A percentile compares a stretch with the other conserved stretches of the same genome.
Conservation (phyloP, 2,797 vertebrate genomes). For the Muraenolepis orangiensis region DNA sequence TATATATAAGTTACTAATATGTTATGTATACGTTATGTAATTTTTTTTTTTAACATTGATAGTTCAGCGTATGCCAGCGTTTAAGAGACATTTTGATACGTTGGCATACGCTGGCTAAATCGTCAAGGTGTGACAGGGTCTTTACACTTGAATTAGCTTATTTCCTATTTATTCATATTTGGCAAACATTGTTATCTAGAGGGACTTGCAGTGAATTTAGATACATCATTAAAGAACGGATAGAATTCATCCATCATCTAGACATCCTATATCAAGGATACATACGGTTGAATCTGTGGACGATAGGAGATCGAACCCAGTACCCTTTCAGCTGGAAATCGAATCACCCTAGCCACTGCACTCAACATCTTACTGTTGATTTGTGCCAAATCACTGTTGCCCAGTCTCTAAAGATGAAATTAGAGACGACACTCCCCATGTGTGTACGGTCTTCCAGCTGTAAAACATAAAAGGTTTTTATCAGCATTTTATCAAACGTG, state of each 20-base stretch:
- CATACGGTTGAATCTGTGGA: not conserved
- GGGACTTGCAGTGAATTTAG: not conserved
- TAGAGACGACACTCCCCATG: not conserved
- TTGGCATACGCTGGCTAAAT: too few relatives aligned
- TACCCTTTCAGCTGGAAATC: too few relatives aligned
- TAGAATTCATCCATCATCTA: not conserved
- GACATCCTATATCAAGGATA: not conserved
- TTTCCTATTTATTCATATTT: not conserved
- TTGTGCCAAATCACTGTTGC: not conserved
- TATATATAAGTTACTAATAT: too few relatives aligned
- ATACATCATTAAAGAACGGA: not conserved
- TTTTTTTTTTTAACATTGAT: too few relatives aligned
- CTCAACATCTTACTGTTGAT: too few relatives aligned
- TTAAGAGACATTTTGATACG: too few relatives aligned
- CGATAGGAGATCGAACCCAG: not conserved
- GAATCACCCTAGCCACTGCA: too few relatives aligned
- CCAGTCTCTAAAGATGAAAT: not conserved
- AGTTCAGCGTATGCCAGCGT: too few relatives aligned
- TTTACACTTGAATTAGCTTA: not conserved
- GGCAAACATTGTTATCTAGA: not conserved
- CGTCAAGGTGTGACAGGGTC: too few relatives aligned
- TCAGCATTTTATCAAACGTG: not conserved
- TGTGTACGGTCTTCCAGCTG: not conserved
- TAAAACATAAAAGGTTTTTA: not conserved
- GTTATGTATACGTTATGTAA: too few relatives aligned